These are phyloP conservation scores for Asarcornis scutulata DNA, from an alignment of 2,113 vertebrate genomes.

Conservation along the genomic window DNA sequence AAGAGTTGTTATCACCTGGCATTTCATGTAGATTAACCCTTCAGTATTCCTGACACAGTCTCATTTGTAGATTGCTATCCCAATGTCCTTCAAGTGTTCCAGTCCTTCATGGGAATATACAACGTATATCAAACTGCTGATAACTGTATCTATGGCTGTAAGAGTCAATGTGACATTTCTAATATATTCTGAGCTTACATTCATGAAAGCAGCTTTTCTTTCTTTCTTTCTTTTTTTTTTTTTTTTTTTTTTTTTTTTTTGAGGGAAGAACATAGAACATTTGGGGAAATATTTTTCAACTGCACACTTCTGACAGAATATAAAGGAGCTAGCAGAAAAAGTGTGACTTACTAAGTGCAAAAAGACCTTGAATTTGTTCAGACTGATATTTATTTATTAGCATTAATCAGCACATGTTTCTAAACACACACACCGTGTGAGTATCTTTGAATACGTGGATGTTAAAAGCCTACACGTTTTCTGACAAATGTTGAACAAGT, in stretches of 20 bases:
- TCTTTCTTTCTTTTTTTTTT: no score
- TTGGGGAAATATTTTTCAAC: neutral
- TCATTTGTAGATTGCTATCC: neutral
- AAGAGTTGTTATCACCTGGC: neutral
- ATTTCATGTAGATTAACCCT: neutral
- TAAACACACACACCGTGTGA: conserved; percentile 6
- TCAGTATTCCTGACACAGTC: neutral
- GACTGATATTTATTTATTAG: conserved; percentile 13
- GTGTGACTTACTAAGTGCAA: neutral
- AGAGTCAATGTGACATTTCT: conserved; percentile 47
- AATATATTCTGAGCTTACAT: conserved; percentile 2
- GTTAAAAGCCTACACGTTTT: neutral
- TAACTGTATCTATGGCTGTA: neutral
- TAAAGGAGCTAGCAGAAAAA: neutral
- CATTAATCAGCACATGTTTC: conserved; percentile 61
- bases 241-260: no score
- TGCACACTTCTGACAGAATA: neutral
- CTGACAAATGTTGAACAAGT: neutral
- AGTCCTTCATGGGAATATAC: neutral
- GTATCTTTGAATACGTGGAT: conserved; percentile 38
- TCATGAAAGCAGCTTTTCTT: conserved; percentile 35
- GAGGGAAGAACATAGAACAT: neutral
- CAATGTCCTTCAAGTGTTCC: neutral
- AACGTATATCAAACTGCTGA: neutral
- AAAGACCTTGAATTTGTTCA: conserved; percentile 57